These are phyloP conservation scores for Rhegmatorhina hoffmannsi DNA, from an alignment of 2,113 vertebrate genomes.

Conservation along the genomic window DNA sequence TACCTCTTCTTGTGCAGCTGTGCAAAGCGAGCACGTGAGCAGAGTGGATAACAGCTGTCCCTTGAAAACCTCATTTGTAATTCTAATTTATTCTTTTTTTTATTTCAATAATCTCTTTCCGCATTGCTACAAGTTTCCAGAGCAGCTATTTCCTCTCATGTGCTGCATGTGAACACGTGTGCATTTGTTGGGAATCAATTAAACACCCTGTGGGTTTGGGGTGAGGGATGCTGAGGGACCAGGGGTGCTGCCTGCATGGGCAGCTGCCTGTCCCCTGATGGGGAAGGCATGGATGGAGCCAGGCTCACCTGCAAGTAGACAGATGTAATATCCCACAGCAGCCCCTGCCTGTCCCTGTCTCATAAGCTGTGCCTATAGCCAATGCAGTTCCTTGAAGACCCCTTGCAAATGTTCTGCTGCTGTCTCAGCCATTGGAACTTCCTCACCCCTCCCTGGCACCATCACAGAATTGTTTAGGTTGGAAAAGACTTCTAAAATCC, in stretches of 20 bases:
- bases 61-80: conserved; percentile 57
- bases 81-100: conserved; percentile 56
- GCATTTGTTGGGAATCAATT: conserved; percentile 1
- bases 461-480: not conserved
- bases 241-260: not conserved
- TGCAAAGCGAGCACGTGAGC: not conserved
- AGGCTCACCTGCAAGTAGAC: not conserved
- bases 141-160: conserved; percentile 35
- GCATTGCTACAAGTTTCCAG: conserved; percentile 16
- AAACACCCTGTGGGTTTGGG: not conserved
- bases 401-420: not conserved
- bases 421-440: not conserved
- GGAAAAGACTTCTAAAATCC: not conserved
- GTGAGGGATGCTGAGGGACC: not conserved
- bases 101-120: conserved; percentile 52
- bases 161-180: not conserved
- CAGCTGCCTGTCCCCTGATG: not conserved
- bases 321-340: accelerated
- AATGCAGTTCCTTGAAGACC: not conserved
- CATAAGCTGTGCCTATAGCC: accelerated
- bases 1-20: not conserved
- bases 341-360: not conserved
- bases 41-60: conserved; percentile 60
- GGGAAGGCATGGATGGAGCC: not conserved
- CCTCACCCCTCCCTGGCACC: not conserved